These are phyloP conservation scores for Amblyjoppa proteus DNA, from an alignment of 2,888 invertebrate genomes.

Conservation along the genomic window DNA sequence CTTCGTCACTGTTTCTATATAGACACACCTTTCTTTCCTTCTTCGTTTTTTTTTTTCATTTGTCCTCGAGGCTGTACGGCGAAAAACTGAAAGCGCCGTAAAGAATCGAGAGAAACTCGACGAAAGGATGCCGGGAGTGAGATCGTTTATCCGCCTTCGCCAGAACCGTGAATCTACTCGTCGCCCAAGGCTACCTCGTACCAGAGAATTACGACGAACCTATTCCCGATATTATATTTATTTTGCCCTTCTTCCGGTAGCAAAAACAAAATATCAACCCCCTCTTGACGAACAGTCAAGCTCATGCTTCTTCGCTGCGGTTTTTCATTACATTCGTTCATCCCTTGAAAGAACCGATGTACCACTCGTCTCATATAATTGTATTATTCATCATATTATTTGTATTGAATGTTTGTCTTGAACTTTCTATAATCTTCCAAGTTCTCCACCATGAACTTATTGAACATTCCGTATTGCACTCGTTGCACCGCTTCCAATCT, in stretches of 20 bases:
- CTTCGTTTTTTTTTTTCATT: constrained; percentile 18
- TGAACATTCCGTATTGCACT: no score
- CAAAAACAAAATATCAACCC: not conserved
- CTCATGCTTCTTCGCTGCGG: constrained; percentile 18
- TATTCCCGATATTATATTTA: constrained; percentile 36
- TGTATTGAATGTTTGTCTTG: no score
- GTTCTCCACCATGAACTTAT: no score
- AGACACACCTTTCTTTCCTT: not conserved
- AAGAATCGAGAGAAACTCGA: constrained; percentile 20
- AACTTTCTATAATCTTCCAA: no score
- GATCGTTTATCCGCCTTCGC: constrained; percentile 33
- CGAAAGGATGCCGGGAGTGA: constrained; percentile 15
- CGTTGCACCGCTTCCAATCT: no score
- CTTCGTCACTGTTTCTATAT: not conserved
- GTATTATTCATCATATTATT: no score
- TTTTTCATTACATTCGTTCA: constrained; percentile 18
- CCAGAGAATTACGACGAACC: constrained; percentile 1
- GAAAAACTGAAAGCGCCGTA: not conserved
- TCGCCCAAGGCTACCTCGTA: constrained; percentile 27
- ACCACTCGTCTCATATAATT: no score
- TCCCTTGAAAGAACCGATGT: not conserved
- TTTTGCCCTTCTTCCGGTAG: not conserved
- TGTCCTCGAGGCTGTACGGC: not conserved
- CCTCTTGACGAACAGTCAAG: not conserved
- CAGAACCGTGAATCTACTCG: constrained; percentile 22